These are phyloP conservation scores for Notechis scutatus DNA, from an alignment of 2,113 vertebrate genomes.

Conservation along the genomic window DNA sequence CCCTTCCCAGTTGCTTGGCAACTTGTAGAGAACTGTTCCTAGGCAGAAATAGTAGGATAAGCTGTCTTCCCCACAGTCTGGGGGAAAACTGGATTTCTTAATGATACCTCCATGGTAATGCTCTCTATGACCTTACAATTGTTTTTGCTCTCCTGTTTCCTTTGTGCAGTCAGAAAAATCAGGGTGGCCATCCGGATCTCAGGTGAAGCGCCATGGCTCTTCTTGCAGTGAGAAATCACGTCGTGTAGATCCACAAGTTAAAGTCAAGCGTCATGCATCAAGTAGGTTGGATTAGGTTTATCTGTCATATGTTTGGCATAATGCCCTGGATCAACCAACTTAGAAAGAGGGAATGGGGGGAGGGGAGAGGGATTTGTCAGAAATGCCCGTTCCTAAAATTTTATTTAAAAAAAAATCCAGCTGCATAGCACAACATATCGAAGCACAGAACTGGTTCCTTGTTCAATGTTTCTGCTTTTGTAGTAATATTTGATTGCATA, in stretches of 20 bases:
- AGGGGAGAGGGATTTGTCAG: too few relatives aligned
- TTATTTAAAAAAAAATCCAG: neutral
- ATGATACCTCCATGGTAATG: neutral
- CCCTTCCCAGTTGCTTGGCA: neutral
- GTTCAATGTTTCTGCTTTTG: neutral
- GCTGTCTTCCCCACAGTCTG: neutral
- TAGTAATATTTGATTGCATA: neutral
- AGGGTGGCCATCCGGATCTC: slow-evolving; percentile 61
- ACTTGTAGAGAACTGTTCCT: neutral
- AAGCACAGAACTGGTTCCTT: neutral
- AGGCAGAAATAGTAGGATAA: rapidly evolving
- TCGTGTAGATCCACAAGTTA: slow-evolving; percentile 76
- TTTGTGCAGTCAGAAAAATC: slow-evolving; percentile 72
- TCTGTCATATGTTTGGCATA: neutral
- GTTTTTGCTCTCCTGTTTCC: rapidly evolving
- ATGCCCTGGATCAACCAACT: neutral
- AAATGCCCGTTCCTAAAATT: neutral
- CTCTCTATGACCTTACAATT: rapidly evolving
- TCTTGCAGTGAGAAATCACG: slow-evolving; percentile 86
- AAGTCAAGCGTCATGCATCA: slow-evolving; percentile 85
- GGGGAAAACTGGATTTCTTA: neutral
- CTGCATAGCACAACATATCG: too few relatives aligned
- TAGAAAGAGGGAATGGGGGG: neutral
- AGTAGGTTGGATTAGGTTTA: slow-evolving; percentile 72
- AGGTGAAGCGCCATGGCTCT: slow-evolving; percentile 83